phyloP scores from a whole-genome alignment of 2,113 vertebrate genomes.

The Dinomys branickii region DNA sequence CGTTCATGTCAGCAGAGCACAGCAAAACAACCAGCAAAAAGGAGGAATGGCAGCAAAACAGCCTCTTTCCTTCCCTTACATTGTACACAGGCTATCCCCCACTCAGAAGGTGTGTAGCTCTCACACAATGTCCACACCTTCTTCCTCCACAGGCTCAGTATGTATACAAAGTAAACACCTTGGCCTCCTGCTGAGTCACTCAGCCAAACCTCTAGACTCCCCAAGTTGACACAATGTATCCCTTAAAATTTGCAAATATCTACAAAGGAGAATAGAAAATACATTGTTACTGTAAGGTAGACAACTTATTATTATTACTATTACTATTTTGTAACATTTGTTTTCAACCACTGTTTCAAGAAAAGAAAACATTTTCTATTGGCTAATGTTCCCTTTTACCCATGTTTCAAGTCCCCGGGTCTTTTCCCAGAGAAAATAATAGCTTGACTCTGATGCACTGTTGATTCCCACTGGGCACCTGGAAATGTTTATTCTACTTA shows the following conservation, averaged over 20 bases:
- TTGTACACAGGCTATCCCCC: too few species aligned
- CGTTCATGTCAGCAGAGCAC: too few species aligned
- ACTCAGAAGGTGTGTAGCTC: too few species aligned
- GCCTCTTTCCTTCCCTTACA: too few species aligned
- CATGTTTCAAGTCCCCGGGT: not conserved
- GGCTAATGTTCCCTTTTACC: not conserved
- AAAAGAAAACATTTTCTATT: slow-evolving; percentile 10
- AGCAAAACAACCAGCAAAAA: too few species aligned
- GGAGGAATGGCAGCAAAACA: too few species aligned
- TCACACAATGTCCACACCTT: too few species aligned
- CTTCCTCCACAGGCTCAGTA: too few species aligned
- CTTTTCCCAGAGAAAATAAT: not conserved
- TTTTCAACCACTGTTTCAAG: slow-evolving; percentile 34
- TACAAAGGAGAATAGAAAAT: slow-evolving; percentile 9
- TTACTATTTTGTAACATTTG: slow-evolving; percentile 19
- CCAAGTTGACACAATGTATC: too few species aligned
- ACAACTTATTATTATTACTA: not conserved
- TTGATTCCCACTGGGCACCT: not conserved
- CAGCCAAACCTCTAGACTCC: too few species aligned
- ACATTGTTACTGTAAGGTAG: not conserved
- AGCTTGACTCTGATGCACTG: not conserved
- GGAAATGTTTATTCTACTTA: not conserved
- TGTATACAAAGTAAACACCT: too few species aligned
- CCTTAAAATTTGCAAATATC: not conserved
- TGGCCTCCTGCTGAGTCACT: too few species aligned